phyloP scores from a whole-genome alignment of 2,888 invertebrate genomes.

The Meganola albula region DNA sequence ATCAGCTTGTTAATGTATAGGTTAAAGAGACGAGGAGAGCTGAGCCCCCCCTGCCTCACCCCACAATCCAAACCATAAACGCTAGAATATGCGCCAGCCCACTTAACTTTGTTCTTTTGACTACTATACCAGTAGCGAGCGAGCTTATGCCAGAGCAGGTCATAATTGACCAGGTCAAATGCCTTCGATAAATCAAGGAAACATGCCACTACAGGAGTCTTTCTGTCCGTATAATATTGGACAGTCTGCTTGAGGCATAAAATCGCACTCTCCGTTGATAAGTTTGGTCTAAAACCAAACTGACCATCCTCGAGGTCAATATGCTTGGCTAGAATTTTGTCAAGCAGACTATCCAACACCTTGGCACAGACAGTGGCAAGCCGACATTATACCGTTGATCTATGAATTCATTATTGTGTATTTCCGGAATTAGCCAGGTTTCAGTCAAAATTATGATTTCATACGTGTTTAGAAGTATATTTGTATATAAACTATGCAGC shows the following conservation, averaged over 20 bases:
- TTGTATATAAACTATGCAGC: constrained; percentile 2
- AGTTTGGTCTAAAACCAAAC: constrained; percentile 2
- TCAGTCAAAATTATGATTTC: constrained; percentile 7
- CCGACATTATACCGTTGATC: constrained; percentile 7
- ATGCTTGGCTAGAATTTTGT: constrained; percentile 5
- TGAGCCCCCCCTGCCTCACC: constrained; percentile 2
- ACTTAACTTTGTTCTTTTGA: neutral
- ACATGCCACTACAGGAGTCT: constrained; percentile 5
- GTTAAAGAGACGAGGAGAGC: constrained; percentile 1
- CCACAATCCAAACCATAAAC: neutral
- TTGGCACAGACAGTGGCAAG: constrained; percentile 18
- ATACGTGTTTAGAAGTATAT: constrained; percentile 3
- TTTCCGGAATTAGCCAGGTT: constrained; percentile 6
- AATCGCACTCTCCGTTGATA: constrained; percentile 10
- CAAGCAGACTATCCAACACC: constrained; percentile 16
- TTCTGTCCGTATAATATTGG: constrained; percentile 7
- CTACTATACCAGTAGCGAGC: constrained; percentile 2
- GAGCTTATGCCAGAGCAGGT: constrained; percentile 10
- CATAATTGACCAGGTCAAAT: constrained; percentile 9
- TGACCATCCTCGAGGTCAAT: neutral
- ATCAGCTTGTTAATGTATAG: neutral
- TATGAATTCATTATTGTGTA: constrained; percentile 4
- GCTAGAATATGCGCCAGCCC: neutral
- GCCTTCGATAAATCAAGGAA: constrained; percentile 7
- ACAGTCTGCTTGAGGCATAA: constrained; percentile 13